Percentiles rank a stretch among this genome's conserved stretches.
phyloP scores from a whole-genome alignment of 2,113 vertebrate species.

The Strigops habroptila region DNA sequence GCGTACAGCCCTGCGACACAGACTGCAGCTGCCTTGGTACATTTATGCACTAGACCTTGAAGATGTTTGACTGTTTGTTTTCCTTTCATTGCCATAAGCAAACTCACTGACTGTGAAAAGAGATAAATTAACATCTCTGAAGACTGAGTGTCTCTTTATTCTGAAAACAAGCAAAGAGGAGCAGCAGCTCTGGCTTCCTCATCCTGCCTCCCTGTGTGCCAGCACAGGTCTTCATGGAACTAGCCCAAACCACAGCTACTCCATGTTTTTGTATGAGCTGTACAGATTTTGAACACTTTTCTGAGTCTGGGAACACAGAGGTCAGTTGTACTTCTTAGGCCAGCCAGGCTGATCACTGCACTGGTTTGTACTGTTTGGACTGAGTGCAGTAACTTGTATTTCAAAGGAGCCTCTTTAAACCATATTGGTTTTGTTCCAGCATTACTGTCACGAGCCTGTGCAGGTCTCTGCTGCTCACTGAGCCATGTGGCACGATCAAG shows the following conservation, averaged over 20 bases:
- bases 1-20: rapidly evolving
- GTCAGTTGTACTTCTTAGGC: not conserved
- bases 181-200: not conserved
- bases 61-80: constrained; percentile 46
- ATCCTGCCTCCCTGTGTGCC: not conserved
- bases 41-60: constrained; percentile 5
- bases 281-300: not conserved
- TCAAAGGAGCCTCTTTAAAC: not conserved
- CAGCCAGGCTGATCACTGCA: not conserved
- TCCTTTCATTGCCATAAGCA: constrained; percentile 18
- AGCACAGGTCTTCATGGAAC: not conserved
- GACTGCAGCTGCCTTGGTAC: not conserved
- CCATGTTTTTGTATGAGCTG: not conserved
- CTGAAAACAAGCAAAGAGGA: not conserved
- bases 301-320: not conserved
- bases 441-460: not conserved
- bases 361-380: not conserved
- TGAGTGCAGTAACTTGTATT: not conserved
- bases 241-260: not conserved
- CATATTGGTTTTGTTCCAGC: not conserved
- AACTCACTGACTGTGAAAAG: constrained; percentile 48
- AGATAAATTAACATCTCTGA: constrained; percentile 43
- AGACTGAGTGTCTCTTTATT: not conserved
- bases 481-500: rapidly evolving
- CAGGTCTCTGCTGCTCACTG: not conserved